Conservation (phyloP, 2,797 vertebrate genomes). For the Catamblyrhynchus diadema region DNA sequence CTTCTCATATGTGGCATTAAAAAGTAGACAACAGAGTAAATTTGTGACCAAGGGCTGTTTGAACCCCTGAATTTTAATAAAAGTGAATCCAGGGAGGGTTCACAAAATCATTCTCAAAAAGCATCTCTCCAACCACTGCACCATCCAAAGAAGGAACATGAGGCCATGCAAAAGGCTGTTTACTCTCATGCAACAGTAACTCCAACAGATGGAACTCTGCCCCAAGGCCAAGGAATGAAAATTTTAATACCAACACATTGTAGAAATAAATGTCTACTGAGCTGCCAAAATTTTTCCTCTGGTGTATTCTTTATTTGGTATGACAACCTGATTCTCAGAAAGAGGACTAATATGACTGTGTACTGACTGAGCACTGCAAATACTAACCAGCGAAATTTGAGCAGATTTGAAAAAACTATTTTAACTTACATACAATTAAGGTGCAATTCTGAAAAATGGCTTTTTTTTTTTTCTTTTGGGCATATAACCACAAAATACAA, state of each 20-base stretch:
- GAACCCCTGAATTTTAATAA: neutral
- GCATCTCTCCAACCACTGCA: neutral
- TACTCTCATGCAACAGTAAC: neutral
- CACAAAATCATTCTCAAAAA: neutral
- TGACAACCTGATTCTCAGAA: neutral
- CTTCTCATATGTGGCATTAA: neutral
- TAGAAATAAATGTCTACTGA: slow-evolving; percentile 22
- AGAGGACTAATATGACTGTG: neutral
- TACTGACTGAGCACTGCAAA: neutral
- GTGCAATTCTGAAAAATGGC: neutral
- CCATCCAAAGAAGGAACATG: neutral
- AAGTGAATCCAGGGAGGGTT: neutral
- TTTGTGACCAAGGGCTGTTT: neutral
- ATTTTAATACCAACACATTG: neutral
- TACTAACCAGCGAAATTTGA: neutral
- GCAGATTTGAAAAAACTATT: neutral
- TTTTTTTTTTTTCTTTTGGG: neutral
- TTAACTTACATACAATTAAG: neutral
- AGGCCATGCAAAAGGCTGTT: neutral
- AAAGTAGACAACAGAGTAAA: neutral
- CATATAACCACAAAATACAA: neutral
- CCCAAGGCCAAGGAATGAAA: neutral
- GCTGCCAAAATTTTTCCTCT: neutral
- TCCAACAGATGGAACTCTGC: slow-evolving; percentile 2
- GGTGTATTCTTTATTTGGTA: neutral